phyloP scores from a whole-genome alignment of 2,113 vertebrate species.

The Cromileptes altivelis region DNA sequence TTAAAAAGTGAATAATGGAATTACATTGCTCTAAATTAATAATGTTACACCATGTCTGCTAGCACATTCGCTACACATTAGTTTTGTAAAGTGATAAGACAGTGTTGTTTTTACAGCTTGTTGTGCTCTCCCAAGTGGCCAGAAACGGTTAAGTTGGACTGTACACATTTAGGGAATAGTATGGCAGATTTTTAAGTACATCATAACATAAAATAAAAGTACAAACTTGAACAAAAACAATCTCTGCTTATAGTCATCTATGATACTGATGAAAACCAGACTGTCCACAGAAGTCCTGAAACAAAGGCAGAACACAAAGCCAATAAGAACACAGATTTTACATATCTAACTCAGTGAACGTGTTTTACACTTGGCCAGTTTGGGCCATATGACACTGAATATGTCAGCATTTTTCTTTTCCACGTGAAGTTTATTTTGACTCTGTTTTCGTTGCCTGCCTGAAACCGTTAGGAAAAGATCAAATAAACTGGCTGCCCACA shows the following conservation, averaged over 20 bases:
- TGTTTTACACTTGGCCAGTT: background rate
- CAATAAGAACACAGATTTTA: background rate
- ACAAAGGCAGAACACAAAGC: background rate
- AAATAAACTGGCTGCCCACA: background rate
- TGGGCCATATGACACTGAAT: background rate
- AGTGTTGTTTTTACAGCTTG: background rate
- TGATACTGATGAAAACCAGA: background rate
- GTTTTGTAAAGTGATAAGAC: background rate
- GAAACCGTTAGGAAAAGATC: slow-evolving; percentile 25
- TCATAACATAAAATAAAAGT: background rate
- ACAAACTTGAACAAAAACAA: background rate
- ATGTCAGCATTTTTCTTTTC: background rate
- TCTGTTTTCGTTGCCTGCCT: slow-evolving; percentile 23
- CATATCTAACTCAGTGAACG: background rate
- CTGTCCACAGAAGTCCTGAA: background rate
- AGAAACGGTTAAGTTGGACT: too few species aligned
- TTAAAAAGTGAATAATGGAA: background rate
- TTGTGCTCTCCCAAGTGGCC: background rate
- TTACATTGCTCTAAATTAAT: background rate
- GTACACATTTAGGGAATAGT: background rate
- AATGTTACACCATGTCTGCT: background rate
- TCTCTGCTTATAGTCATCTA: background rate
- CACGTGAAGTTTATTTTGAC: background rate
- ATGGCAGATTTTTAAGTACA: background rate
- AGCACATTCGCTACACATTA: too few species aligned